Percentiles rank a stretch among this genome's conserved stretches.
Conservation (phyloP, 2,888 invertebrate species). For the Metellina segmentata region DNA sequence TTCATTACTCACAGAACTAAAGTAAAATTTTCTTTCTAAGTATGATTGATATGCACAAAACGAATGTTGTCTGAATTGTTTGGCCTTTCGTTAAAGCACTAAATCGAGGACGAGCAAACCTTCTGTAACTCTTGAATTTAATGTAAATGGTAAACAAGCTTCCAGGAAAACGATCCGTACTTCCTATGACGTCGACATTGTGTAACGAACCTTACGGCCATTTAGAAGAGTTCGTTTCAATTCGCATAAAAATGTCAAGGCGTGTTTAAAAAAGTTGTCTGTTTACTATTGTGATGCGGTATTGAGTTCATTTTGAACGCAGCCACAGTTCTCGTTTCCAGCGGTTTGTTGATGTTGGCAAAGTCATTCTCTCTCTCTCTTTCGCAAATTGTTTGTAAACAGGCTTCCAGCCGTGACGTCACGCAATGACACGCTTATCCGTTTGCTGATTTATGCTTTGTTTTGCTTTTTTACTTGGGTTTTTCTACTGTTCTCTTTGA, state of each 20-base stretch:
- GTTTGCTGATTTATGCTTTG: conserved; percentile 28
- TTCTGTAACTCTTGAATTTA: conserved; percentile 2
- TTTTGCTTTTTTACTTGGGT: conserved; percentile 7
- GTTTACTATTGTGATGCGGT: conserved; percentile 50
- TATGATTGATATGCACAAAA: background rate
- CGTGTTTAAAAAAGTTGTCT: conserved; percentile 53
- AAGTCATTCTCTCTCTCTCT: background rate
- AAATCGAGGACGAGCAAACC: conserved; percentile 35
- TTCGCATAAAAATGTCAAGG: conserved; percentile 61
- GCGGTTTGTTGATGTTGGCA: conserved; percentile 54
- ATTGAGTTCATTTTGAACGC: conserved; percentile 5
- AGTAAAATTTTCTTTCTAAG: background rate
- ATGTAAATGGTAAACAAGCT: background rate
- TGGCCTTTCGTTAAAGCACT: background rate
- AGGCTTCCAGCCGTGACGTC: conserved; percentile 55
- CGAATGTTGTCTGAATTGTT: background rate
- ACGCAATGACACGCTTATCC: conserved; percentile 56
- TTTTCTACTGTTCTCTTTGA: conserved; percentile 1
- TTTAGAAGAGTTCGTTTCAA: conserved; percentile 45
- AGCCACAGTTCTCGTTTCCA: conserved; percentile 42
- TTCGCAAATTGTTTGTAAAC: conserved; percentile 69
- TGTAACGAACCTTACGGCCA: conserved; percentile 44
- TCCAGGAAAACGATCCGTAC: conserved; percentile 24
- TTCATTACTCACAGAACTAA: background rate
- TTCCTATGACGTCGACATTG: conserved; percentile 26